Evolutionary conservation across 2,888 invertebrate species (phyloP), one percentile per base, ranked within the genome.

Genomic region (Falcaria lacertinaria): DNA sequence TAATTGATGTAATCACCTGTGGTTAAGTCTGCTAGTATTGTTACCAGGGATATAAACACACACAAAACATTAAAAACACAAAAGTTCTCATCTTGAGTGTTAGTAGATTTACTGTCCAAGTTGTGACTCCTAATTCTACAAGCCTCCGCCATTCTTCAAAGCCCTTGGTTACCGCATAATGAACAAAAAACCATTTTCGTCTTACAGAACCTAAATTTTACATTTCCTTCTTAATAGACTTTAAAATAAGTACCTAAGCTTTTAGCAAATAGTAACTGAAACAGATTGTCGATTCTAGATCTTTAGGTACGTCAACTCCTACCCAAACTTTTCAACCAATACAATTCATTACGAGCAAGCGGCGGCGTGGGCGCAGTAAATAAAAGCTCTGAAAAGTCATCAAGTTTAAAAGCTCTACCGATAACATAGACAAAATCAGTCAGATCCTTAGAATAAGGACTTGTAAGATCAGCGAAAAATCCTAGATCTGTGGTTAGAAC

Each of bases 21-120:
- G 44, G 90, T 87, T 50, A 91, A 74, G 76, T 91, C 91, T 43
- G 90, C 90, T 55, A 91, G 73, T 69, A 91, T 91, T 42, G 91
- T 89, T 49, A 90, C 86, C 57, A 92, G 78, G 45, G 91, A 91
- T 66, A 91, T 86, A 68, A 90, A 84, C 48, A 90, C 86, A 74
- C 91, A 85, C 52, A 90, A 75, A 58, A 89, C 87, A 73, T 89
- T 87, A 52, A 90, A 79, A 50, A 88, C 74, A 70, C 87, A 85
- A 75, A 90, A 87, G 62, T 82, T 83, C 69, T 86, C 88, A 59
- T 86, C 83, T 52, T 80, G 80, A 59, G 69, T 79, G 52, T 57
- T 70, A 25, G 63, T 51, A 62, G 64, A 64, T 75, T 81, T 85
- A 59, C 64, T 72, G 56, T 81, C 77, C 55, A 62, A 60, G 61